Conservation (phyloP, 1,140 invertebrate species). For the Holcopasites calliopsidis region DNA sequence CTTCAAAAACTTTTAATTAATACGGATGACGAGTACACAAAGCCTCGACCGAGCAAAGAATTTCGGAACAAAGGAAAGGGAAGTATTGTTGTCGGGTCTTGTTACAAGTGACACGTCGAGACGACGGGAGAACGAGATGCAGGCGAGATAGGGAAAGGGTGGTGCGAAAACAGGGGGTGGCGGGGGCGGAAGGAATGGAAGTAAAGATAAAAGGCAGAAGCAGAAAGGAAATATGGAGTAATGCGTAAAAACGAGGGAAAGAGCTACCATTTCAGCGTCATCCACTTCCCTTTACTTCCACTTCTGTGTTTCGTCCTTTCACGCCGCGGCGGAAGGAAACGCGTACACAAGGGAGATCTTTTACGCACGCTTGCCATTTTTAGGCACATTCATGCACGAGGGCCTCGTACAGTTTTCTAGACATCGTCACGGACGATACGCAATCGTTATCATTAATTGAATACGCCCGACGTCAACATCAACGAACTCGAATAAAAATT, state of each 20-base stretch:
- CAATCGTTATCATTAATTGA: neutral
- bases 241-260: constrained; percentile 42
- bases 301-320: constrained; percentile 28
- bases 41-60: constrained; percentile 66
- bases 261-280: constrained; percentile 57
- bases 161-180: neutral
- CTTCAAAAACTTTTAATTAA: constrained; percentile 74
- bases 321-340: constrained; percentile 28
- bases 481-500: neutral
- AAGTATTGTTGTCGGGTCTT: constrained; percentile 73
- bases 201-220: constrained; percentile 20
- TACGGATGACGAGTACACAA: constrained; percentile 68
- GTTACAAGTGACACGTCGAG: constrained; percentile 63
- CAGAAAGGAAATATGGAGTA: constrained; percentile 28
- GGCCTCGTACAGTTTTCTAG: neutral
- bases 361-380: constrained; percentile 35
- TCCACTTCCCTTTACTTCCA: constrained; percentile 48
- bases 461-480: neutral
- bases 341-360: constrained; percentile 55
- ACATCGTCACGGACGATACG: neutral
- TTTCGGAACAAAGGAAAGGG: constrained; percentile 72
- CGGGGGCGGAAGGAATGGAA: constrained; percentile 16
- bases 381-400: neutral
- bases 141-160: constrained; percentile 5
- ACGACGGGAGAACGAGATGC: constrained; percentile 43